Evolutionary conservation across 2,888 invertebrate genomes (phyloP).

Genomic region (Eupithecia exiguata): DNA sequence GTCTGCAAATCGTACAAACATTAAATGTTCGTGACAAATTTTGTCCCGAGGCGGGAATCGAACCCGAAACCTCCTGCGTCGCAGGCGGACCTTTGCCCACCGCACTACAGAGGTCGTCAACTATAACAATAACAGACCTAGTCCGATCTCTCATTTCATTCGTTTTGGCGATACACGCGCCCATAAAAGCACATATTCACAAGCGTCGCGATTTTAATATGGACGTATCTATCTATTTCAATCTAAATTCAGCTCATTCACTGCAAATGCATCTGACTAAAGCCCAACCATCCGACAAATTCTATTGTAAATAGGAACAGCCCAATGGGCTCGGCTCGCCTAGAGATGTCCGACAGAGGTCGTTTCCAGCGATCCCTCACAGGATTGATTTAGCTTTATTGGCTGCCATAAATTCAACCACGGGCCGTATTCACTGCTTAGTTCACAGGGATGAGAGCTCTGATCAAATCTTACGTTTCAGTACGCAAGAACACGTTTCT

Average conservation of each 20-base stretch:
- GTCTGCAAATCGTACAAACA: too few relatives aligned
- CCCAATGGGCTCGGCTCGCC: conserved; percentile 52
- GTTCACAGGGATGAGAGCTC: conserved; percentile 35
- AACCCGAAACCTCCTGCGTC: too few relatives aligned
- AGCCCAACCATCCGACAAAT: conserved; percentile 8
- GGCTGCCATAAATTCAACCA: conserved; percentile 69
- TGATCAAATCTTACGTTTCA: conserved; percentile 26
- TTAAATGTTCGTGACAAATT: too few relatives aligned
- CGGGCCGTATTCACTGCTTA: conserved; percentile 37
- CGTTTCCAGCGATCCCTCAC: conserved; percentile 59
- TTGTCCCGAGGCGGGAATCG: too few relatives aligned
- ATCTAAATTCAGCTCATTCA: not conserved
- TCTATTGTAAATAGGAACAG: conserved; percentile 59
- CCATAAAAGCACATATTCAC: not conserved
- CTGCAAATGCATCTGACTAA: conserved; percentile 8
- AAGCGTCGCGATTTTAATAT: not conserved
- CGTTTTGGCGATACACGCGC: not conserved
- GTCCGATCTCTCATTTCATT: not conserved
- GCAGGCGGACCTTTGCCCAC: too few relatives aligned
- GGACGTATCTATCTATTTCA: not conserved
- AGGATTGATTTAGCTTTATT: conserved; percentile 78
- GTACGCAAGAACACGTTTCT: conserved; percentile 2
- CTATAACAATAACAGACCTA: not conserved
- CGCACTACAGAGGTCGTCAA: too few relatives aligned
- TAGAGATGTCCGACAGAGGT: conserved; percentile 64